A percentile compares a stretch with the other conserved stretches of the same genome.
Conservation (phyloP, 37 sponge, comb jelly and placozoan species). For the Dysidea cf. avara region DNA sequence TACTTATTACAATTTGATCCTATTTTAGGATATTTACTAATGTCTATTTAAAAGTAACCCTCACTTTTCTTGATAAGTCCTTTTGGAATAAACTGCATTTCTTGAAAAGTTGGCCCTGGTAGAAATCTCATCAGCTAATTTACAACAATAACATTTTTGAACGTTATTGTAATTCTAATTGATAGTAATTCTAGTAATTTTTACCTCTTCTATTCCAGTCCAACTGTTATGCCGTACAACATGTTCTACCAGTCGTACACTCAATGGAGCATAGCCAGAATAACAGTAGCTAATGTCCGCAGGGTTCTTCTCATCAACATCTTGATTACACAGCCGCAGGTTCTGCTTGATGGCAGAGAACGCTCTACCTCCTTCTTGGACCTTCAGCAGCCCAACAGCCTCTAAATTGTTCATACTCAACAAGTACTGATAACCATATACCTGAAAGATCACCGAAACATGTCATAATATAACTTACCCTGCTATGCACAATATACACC, state of each 20-base stretch:
- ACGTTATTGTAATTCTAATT: no score
- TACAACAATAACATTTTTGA: neutral
- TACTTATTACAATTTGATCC: no score
- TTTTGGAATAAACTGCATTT: conserved; percentile 23
- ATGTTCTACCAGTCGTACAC: conserved; percentile 82
- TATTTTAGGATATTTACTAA: no score
- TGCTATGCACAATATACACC: no score
- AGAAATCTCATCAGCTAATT: conserved; percentile 25
- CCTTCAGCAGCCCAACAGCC: conserved; percentile 78
- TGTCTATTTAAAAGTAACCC: neutral
- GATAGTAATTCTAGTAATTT: no score
- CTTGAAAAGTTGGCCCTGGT: conserved; percentile 45
- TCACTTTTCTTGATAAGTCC: conserved; percentile 28
- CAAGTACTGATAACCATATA: conserved; percentile 87
- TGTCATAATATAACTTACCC: no score
- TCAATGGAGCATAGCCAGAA: conserved; percentile 98
- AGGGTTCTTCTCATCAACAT: conserved; percentile 76
- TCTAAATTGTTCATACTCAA: conserved; percentile 73
- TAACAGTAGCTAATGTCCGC: conserved; percentile 84
- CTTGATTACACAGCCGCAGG: conserved; percentile 53
- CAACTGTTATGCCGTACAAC: conserved; percentile 59
- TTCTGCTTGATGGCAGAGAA: conserved; percentile 57
- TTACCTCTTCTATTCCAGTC: conserved; percentile 72
- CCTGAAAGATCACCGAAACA: conserved; percentile 14
- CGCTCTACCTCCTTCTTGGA: conserved; percentile 59